Conservation (phyloP, 1,140 invertebrate genomes). For the Pogonomyrmex barbatus region DNA sequence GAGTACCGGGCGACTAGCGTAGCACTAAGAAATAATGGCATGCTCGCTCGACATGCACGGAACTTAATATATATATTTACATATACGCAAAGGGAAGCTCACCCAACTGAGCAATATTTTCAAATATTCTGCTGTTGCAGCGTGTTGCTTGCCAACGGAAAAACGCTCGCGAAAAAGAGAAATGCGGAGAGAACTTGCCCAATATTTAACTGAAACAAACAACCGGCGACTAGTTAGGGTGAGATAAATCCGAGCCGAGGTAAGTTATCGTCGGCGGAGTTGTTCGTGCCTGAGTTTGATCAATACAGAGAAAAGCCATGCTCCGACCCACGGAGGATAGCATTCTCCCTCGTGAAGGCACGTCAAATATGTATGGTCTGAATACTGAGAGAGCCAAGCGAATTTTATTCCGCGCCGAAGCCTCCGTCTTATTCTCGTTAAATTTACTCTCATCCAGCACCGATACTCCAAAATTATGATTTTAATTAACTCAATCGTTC, state of each 20-base stretch:
- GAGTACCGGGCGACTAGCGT: neutral
- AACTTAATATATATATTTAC: conserved; percentile 35
- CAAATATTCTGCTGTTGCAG: conserved; percentile 30
- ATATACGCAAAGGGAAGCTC: neutral
- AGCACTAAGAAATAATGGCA: neutral
- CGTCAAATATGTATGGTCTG: conserved; percentile 61
- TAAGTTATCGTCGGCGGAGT: conserved; percentile 47
- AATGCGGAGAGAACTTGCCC: neutral
- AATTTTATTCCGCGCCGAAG: conserved; percentile 38
- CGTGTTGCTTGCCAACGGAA: neutral
- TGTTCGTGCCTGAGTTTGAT: conserved; percentile 57
- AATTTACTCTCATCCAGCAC: conserved; percentile 21
- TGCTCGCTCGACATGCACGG: neutral
- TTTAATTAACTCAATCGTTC: neutral
- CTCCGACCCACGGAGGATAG: conserved; percentile 35
- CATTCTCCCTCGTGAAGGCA: conserved; percentile 54
- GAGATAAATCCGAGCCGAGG: conserved; percentile 55
- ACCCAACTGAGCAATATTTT: conserved; percentile 23
- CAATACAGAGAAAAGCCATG: conserved; percentile 61
- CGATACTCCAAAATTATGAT: conserved; percentile 2
- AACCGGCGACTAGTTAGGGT: conserved; percentile 40
- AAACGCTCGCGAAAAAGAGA: conserved; percentile 6
- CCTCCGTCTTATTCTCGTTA: conserved; percentile 42
- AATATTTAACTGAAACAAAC: conserved; percentile 56
- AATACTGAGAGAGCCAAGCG: conserved; percentile 23